Evolutionary conservation across 2,797 vertebrate species (phyloP).

Genomic region (Moxostoma hubbsi): DNA sequence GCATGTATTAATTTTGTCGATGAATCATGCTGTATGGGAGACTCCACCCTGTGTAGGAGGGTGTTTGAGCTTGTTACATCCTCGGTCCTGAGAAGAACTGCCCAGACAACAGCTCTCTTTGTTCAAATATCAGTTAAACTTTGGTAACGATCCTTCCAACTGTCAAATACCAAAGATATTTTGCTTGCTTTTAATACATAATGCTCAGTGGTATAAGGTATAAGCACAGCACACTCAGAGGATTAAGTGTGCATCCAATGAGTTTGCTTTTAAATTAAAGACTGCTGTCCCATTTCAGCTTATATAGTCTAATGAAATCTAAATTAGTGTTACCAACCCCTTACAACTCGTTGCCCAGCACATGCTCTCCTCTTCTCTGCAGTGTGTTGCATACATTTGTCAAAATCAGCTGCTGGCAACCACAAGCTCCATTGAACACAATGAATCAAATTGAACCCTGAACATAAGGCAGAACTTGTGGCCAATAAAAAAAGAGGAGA

Average conservation of each 20-base stretch:
- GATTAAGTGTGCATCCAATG: neutral
- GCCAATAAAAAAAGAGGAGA: neutral
- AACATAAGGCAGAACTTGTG: constrained; percentile 2
- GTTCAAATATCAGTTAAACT: constrained; percentile 77
- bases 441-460: constrained; percentile 12
- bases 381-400: neutral
- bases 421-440: constrained; percentile 1
- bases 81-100: constrained; percentile 71
- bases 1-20: constrained; percentile 50
- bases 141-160: constrained; percentile 46
- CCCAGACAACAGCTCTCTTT: constrained; percentile 80
- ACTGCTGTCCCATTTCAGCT: constrained; percentile 8
- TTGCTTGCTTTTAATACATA: constrained; percentile 27
- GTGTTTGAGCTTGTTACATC: constrained; percentile 75
- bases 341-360: neutral
- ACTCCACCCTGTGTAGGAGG: constrained; percentile 82
- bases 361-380: neutral
- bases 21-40: constrained; percentile 76
- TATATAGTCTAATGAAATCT: constrained; percentile 7
- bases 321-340: constrained; percentile 6
- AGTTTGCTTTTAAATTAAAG: neutral
- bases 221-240: neutral
- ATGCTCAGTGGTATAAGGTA: constrained; percentile 4
- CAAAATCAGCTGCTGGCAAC: constrained; percentile 9
- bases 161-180: constrained; percentile 38